A percentile compares a stretch with the other conserved stretches of the same genome.
phyloP scores from a whole-genome alignment of 1,140 invertebrate genomes.

The Anoplolepis gracilipes region DNA sequence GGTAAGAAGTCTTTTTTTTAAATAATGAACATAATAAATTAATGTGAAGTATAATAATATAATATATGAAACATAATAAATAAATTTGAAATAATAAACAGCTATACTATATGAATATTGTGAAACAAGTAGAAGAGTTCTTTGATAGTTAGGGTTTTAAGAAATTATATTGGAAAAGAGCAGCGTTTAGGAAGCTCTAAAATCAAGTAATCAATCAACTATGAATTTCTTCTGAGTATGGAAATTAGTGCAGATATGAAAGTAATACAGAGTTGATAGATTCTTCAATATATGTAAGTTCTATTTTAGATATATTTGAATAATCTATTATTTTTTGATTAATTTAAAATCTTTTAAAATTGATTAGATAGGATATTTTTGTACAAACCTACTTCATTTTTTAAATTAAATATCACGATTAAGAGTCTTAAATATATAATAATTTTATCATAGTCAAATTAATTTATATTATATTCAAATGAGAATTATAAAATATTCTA shows the following conservation, averaged over 20 bases:
- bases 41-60: neutral
- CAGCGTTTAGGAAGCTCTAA: neutral
- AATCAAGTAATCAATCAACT: neutral
- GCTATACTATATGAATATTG: neutral
- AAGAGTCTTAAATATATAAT: neutral
- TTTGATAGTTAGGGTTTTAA: neutral
- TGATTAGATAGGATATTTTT: neutral
- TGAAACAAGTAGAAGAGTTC: neutral
- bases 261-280: too few species aligned
- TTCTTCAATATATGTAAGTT: neutral
- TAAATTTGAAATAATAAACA: neutral
- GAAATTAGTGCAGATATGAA: neutral
- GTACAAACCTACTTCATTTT: too few species aligned
- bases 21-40: neutral
- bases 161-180: neutral
- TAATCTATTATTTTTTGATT: neutral
- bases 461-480: neutral
- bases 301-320: neutral
- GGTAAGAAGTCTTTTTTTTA: constrained; percentile 71
- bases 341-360: neutral
- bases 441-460: neutral
- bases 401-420: neutral
- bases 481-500: neutral
- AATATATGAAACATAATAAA: neutral
- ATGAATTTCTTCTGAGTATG: neutral